These are phyloP conservation scores for Drosophila mercatorum DNA, from an alignment of 2,888 invertebrate species.

Conservation along the genomic window DNA sequence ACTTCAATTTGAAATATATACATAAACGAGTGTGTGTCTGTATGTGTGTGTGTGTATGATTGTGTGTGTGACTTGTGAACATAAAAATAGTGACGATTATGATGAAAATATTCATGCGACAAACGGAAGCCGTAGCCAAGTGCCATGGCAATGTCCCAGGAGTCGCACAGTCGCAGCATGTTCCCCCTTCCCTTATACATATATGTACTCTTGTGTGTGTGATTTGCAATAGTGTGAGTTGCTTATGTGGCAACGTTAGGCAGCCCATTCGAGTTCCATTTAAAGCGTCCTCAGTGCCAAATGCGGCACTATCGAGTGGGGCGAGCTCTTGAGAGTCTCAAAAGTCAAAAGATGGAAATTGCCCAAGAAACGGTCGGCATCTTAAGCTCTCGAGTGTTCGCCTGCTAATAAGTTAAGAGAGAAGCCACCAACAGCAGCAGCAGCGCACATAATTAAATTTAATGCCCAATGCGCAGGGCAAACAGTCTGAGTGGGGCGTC, in stretches of 20 bases:
- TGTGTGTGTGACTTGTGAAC: constrained; percentile 44
- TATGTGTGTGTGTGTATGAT: constrained; percentile 15
- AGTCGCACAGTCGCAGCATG: constrained; percentile 30
- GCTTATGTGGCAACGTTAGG: constrained; percentile 73
- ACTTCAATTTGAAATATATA: constrained; percentile 20
- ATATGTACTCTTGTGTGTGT: constrained; percentile 6
- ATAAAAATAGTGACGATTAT: constrained; percentile 78
- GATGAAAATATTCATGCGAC: constrained; percentile 80
- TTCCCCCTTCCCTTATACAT: not conserved
- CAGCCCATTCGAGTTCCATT: constrained; percentile 76
- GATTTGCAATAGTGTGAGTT: constrained; percentile 33
- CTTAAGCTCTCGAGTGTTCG: constrained; percentile 41
- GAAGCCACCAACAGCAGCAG: constrained; percentile 6
- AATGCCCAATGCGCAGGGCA: constrained; percentile 58
- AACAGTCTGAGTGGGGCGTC: not conserved
- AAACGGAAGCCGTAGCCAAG: constrained; percentile 61
- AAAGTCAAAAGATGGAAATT: constrained; percentile 38
- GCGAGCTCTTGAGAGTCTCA: constrained; percentile 34
- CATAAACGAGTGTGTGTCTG: constrained; percentile 11
- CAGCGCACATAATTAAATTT: constrained; percentile 69
- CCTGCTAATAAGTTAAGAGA: constrained; percentile 59
- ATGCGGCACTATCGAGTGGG: constrained; percentile 38
- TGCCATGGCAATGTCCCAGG: constrained; percentile 43
- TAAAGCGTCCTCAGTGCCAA: constrained; percentile 66
- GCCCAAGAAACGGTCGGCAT: constrained; percentile 19